Conservation (phyloP, 2,797 vertebrate species). For the Peromyscus attwateri region DNA sequence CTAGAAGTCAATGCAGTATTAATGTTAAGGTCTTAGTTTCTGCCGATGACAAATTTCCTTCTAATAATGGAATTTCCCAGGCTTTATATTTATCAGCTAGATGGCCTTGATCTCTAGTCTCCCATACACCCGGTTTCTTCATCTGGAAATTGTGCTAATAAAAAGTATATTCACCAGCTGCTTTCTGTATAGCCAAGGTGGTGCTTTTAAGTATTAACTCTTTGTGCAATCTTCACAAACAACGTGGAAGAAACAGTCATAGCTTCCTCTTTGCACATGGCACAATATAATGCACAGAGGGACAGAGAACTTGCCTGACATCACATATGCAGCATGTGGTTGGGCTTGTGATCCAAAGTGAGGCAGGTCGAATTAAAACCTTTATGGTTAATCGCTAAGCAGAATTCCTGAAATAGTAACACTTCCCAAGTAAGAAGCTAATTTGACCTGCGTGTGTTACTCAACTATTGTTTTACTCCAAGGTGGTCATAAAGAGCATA, state of each 20-base stretch:
- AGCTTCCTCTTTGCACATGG: neutral
- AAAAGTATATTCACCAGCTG: neutral
- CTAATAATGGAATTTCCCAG: neutral
- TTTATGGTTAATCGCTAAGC: neutral
- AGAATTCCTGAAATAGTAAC: slow-evolving; percentile 48
- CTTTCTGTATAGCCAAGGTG: neutral
- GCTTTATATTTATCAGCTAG: neutral
- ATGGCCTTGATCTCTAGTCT: slow-evolving; percentile 8
- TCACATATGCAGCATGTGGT: neutral
- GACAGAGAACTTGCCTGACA: neutral
- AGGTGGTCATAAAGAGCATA: neutral
- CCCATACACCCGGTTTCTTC: neutral
- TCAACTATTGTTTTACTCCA: neutral
- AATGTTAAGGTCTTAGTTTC: slow-evolving; percentile 14
- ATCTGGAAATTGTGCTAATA: slow-evolving; percentile 26
- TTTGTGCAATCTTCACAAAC: neutral
- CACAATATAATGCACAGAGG: neutral
- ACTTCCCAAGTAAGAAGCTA: slow-evolving; percentile 1
- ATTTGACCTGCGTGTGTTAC: neutral
- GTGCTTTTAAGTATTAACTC: slow-evolving; percentile 14
- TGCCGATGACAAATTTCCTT: neutral
- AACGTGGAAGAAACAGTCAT: neutral
- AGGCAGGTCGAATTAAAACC: neutral
- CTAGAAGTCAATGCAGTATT: neutral
- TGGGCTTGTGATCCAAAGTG: neutral